Percentiles rank a stretch among this genome's conserved stretches.
Evolutionary conservation across 2,113 vertebrate genomes (phyloP).

Genomic region (Tyto alba): DNA sequence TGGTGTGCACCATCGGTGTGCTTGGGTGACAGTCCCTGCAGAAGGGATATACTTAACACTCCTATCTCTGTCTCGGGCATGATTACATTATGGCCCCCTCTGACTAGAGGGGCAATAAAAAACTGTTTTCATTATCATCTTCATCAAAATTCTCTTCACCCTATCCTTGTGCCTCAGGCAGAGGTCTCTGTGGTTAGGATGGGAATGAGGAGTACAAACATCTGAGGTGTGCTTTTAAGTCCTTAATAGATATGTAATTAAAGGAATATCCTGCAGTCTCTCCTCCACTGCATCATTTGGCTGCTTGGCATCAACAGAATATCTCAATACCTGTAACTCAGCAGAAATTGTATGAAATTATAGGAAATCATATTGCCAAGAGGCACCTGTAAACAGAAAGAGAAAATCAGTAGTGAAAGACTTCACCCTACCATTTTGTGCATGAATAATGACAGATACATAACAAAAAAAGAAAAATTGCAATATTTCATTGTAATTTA

Average conservation of each 20-base stretch:
- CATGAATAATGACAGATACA: not conserved
- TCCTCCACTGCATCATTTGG: not conserved
- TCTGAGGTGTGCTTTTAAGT: not conserved
- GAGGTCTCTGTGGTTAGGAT: not conserved
- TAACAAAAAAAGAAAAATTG: not conserved
- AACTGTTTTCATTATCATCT: not conserved
- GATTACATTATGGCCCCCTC: not conserved
- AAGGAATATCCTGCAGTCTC: not conserved
- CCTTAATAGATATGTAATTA: not conserved
- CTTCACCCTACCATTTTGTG: not conserved
- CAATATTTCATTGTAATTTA: not conserved
- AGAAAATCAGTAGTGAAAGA: not conserved
- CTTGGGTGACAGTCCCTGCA: not conserved
- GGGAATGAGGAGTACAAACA: not conserved
- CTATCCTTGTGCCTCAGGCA: not conserved
- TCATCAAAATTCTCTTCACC: not conserved
- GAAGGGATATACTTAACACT: not conserved
- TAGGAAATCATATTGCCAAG: not conserved
- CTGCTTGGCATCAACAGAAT: not conserved
- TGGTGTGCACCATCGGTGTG: not conserved
- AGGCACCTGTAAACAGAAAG: not conserved
- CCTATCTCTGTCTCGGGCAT: not conserved
- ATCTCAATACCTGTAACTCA: not conserved
- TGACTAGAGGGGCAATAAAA: not conserved
- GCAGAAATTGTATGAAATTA: not conserved